Percentiles rank a stretch among this genome's conserved stretches.
phyloP scores from a whole-genome alignment of 2,797 vertebrate species.

The Yasuhikotakia modesta region DNA sequence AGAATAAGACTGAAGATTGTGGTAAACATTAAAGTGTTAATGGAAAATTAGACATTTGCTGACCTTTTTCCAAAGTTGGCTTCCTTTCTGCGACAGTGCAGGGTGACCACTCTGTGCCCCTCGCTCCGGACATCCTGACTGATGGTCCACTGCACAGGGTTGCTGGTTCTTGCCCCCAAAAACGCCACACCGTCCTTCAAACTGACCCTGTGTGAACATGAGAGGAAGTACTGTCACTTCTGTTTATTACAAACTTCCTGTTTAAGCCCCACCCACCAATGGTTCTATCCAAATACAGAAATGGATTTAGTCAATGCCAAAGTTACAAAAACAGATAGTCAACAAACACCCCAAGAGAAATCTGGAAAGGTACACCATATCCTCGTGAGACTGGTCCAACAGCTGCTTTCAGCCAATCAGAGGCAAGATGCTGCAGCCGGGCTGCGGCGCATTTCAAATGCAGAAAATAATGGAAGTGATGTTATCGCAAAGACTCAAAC shows the following conservation, averaged over 20 bases:
- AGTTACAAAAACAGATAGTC: neutral
- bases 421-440: neutral
- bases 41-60: constrained; percentile 2
- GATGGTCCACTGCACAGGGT: constrained; percentile 86
- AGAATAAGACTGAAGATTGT: too few relatives aligned
- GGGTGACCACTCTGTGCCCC: constrained; percentile 83
- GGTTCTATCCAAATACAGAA: too few relatives aligned
- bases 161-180: constrained; percentile 80
- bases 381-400: neutral
- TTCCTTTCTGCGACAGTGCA: constrained; percentile 86
- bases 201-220: constrained; percentile 81
- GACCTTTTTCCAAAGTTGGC: constrained; percentile 83
- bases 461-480: constrained; percentile 43
- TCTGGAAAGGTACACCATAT: neutral
- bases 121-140: constrained; percentile 87
- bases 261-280: neutral
- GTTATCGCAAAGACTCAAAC: constrained; percentile 20
- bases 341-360: neutral
- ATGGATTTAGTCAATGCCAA: neutral
- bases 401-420: constrained; percentile 11
- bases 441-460: constrained; percentile 24
- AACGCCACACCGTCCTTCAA: constrained; percentile 91
- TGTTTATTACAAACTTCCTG: neutral
- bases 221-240: neutral
- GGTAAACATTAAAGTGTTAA: neutral